These are phyloP conservation scores for Tenthredo mesomela DNA, from an alignment of 2,888 invertebrate species.

Conservation along the genomic window DNA sequence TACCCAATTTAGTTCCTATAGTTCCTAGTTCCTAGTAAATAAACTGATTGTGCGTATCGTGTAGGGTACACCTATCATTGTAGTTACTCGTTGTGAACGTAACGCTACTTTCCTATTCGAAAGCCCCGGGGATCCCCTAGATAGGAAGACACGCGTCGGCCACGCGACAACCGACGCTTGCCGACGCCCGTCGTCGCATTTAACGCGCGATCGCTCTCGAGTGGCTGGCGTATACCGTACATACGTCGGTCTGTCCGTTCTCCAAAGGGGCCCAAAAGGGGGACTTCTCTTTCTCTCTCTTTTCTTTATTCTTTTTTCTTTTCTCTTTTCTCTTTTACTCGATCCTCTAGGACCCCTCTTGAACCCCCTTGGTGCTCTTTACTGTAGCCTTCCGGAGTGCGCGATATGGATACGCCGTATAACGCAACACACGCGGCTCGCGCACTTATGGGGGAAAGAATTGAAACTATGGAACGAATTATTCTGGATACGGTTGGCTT, in stretches of 20 bases:
- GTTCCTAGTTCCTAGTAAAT: conserved; percentile 17
- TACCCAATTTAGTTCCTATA: background rate
- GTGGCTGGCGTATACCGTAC: conserved; percentile 40
- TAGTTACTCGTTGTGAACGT: background rate
- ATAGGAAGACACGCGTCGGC: conserved; percentile 70
- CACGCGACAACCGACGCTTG: conserved; percentile 72
- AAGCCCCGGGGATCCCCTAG: conserved; percentile 40
- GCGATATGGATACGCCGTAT: conserved; percentile 41
- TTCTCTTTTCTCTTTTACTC: conserved; percentile 27
- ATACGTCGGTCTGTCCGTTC: conserved; percentile 17
- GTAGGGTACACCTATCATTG: background rate
- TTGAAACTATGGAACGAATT: conserved; percentile 45
- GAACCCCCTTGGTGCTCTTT: conserved; percentile 46
- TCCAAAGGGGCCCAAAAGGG: conserved; percentile 33
- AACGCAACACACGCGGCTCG: conserved; percentile 22
- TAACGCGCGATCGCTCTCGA: conserved; percentile 70
- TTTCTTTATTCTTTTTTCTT: background rate
- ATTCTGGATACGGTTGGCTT: background rate
- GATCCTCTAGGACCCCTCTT: conserved; percentile 42
- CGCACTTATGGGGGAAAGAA: background rate
- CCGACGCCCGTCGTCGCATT: conserved; percentile 74
- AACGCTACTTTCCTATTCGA: conserved; percentile 46
- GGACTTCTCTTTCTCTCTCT: background rate
- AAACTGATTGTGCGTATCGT: conserved; percentile 18
- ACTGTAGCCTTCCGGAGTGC: conserved; percentile 42